Base-by-base conservation (phyloP, 2,888 invertebrate genomes). In the Penaeus monodon region DNA sequence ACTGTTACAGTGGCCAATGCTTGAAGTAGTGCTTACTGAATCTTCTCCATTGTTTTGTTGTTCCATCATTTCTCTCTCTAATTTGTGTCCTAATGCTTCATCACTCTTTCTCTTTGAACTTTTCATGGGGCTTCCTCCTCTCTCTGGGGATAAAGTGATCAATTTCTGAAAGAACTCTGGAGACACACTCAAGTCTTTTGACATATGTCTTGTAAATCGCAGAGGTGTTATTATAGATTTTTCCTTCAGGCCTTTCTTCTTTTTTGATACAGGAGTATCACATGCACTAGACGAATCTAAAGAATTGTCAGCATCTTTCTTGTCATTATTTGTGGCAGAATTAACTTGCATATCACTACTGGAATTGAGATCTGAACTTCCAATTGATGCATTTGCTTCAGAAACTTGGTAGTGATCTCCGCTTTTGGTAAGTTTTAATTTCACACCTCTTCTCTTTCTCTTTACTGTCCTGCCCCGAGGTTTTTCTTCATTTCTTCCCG, bases 151-250 rank as follows among this genome's bases (percentile, higher is more conserved):
- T 12, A 85, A 73, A 29, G 82, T 77, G n/a, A 89, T 87, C 27
- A 89, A 44, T 33, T 85, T 76, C 66, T 87, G 84, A 63, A 83
- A 89, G 44, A 88, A 27, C 22, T 89, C 89, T 22, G 89, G 89
- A 27, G 89, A 81, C 10, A 89, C 70, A 81, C 89, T 87, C 8
- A 88, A n/a, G 44, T 89, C 85, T 78, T 73, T 81, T 24, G 89
- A 89, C 89, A 89, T 89, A 65, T 89, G 89, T 3, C 89, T 84
- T 17, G 89, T 89, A 64, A 89, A 89, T 81, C 89, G 81, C 27
- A 84, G 70, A 1, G 89, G 87, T 29, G 89, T 89, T 20, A 88
- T 81, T 14, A 81, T 22, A 33, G 82, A 64, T 6, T 57, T 80
- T 12, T 38, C 77, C 63, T 76, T 38, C 12, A 80, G 85, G 24